Evolutionary conservation across 2,113 vertebrate species (phyloP).

Genomic region (Sebastes schlegelii): DNA sequence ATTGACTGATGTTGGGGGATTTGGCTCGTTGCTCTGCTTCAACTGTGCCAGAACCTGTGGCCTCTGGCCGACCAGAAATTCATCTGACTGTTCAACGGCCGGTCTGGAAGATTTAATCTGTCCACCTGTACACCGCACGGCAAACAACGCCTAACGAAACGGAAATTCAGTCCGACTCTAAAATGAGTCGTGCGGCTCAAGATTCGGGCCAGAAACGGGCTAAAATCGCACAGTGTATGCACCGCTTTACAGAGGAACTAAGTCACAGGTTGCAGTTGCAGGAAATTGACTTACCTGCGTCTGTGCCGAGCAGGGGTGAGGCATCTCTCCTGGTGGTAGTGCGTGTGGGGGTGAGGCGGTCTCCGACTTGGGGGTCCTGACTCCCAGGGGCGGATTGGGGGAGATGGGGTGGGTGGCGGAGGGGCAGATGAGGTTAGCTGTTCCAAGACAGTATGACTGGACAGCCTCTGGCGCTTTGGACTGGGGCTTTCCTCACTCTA

Average conservation of each 20-base stretch:
- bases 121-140: too few species aligned
- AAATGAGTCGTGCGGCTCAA: too few species aligned
- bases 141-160: too few species aligned
- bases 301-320: slow-evolving; percentile 95
- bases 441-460: slow-evolving; percentile 93
- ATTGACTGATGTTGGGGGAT: too few species aligned
- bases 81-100: too few species aligned
- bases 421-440: slow-evolving; percentile 89
- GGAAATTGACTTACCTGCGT: slow-evolving; percentile 86
- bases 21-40: too few species aligned
- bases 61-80: too few species aligned
- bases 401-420: slow-evolving; percentile 93
- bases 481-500: slow-evolving; percentile 97
- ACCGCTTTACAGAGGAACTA: background rate
- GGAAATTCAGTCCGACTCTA: too few species aligned
- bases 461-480: slow-evolving; percentile 96
- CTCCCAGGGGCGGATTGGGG: slow-evolving; percentile 98
- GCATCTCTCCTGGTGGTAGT: slow-evolving; percentile 95
- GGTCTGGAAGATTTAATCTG: too few species aligned
- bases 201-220: too few species aligned
- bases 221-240: too few species aligned
- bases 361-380: slow-evolving; percentile 91
- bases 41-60: too few species aligned
- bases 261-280: background rate
- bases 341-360: slow-evolving; percentile 88